phyloP scores from a whole-genome alignment of 2,888 invertebrate genomes.

The Epirrhoe tristata region DNA sequence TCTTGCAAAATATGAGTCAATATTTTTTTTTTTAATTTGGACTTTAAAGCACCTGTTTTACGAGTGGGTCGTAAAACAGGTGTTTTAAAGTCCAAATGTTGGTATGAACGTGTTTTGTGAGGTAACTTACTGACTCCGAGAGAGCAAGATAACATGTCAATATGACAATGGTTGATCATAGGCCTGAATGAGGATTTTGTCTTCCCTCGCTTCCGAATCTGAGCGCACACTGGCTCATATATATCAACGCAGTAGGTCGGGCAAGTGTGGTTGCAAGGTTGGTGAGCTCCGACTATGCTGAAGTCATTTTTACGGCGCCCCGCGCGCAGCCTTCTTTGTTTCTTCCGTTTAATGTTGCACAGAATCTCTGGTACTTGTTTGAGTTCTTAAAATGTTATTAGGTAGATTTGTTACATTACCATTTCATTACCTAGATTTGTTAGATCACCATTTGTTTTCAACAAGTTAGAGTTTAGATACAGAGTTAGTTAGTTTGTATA shows the following conservation, averaged over 20 bases:
- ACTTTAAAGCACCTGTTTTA: no score
- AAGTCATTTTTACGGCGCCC: constrained; percentile 62
- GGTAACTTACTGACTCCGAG: constrained; percentile 60
- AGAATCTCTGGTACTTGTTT: constrained; percentile 51
- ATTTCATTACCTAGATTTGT: no score
- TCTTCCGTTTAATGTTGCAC: constrained; percentile 48
- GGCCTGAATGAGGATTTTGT: constrained; percentile 45
- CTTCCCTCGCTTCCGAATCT: constrained; percentile 58
- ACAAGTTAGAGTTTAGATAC: no score
- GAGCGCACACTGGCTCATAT: constrained; percentile 72
- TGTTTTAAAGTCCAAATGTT: background rate
- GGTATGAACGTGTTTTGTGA: background rate
- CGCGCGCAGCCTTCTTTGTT: constrained; percentile 23
- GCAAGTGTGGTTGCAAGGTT: constrained; percentile 75
- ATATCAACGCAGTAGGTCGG: constrained; percentile 71
- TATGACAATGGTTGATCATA: constrained; percentile 78
- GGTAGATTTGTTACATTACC: background rate
- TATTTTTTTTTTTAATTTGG: no score
- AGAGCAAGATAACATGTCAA: constrained; percentile 74
- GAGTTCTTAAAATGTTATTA: constrained; percentile 49
- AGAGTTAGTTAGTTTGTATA: no score
- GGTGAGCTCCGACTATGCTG: constrained; percentile 67
- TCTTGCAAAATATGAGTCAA: no score
- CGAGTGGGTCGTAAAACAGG: no score
- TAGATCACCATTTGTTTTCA: no score